Percentiles rank a stretch among this genome's conserved stretches.
Conservation (phyloP, 2,888 invertebrate genomes). For the Frankliniella fusca region DNA sequence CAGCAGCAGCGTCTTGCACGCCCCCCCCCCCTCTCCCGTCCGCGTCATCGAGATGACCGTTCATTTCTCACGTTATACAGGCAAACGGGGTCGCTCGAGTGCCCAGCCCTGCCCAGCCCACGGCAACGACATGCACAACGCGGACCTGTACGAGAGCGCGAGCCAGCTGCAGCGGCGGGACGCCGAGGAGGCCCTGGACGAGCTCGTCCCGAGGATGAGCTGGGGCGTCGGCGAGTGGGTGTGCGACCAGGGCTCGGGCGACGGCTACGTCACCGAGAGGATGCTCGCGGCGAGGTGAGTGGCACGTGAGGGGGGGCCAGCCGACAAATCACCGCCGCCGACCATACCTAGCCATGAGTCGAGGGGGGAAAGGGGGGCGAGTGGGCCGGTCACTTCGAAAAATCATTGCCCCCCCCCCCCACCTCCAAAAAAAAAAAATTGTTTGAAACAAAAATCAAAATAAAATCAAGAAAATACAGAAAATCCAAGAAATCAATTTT, state of each 20-base stretch:
- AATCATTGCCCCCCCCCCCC: neutral
- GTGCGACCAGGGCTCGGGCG: constrained; percentile 39
- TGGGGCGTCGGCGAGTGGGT: constrained; percentile 52
- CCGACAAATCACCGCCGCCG: constrained; percentile 32
- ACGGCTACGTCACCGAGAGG: constrained; percentile 44
- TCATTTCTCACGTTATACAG: neutral
- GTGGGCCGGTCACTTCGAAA: neutral
- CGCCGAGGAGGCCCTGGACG: constrained; percentile 59
- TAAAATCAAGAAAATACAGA: neutral
- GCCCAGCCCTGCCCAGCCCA: neutral
- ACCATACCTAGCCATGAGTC: neutral
- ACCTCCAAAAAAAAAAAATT: neutral
- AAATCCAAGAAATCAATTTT: too few species aligned
- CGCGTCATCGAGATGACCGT: neutral
- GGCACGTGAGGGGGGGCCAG: constrained; percentile 37
- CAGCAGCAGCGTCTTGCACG: neutral
- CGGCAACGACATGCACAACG: constrained; percentile 54
- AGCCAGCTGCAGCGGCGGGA: constrained; percentile 66
- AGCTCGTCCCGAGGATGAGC: constrained; percentile 56
- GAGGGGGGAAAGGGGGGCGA: neutral
- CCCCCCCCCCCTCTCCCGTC: neutral
- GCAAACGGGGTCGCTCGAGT: neutral
- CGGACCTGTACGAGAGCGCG: constrained; percentile 62
- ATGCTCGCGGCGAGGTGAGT: constrained; percentile 59
- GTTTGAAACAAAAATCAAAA: neutral